Percentiles rank a stretch among this genome's conserved stretches.
phyloP scores from a whole-genome alignment of 2,797 vertebrate genomes.

The Enteromius anoplus region DNA sequence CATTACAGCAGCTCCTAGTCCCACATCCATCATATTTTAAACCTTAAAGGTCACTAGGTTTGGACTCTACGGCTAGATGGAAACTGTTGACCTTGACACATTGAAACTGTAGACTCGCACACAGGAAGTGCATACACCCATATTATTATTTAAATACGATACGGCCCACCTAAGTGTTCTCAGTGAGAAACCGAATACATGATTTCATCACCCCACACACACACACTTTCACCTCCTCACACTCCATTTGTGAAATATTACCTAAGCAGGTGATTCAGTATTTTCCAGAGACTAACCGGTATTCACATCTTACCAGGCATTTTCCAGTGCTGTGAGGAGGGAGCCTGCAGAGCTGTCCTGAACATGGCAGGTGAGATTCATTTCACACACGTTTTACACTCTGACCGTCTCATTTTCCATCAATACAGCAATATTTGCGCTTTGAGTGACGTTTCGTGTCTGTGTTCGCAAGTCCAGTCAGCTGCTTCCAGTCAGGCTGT shows the following conservation, averaged over 20 bases:
- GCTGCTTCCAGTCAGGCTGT: not conserved
- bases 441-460: slow-evolving; percentile 10
- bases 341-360: slow-evolving; percentile 20
- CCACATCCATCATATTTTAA: slow-evolving; percentile 28
- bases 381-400: slow-evolving; percentile 15
- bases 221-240: not conserved
- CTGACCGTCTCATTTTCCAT: slow-evolving; percentile 29
- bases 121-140: slow-evolving; percentile 26
- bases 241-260: slow-evolving; percentile 44
- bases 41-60: slow-evolving; percentile 31
- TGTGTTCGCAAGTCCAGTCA: slow-evolving; percentile 1
- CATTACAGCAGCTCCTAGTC: not conserved
- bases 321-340: slow-evolving; percentile 33
- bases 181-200: slow-evolving; percentile 9
- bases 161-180: not conserved
- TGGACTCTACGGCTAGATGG: slow-evolving; percentile 1
- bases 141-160: slow-evolving; percentile 31
- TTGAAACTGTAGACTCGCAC: not conserved
- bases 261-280: slow-evolving; percentile 47
- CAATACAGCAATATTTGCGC: slow-evolving; percentile 7
- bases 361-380: slow-evolving; percentile 43
- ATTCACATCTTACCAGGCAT: slow-evolving; percentile 30
- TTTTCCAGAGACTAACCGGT: slow-evolving; percentile 42
- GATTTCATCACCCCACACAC: not conserved
- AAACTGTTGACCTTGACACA: slow-evolving; percentile 33